Evolutionary conservation across 2,888 invertebrate species (phyloP), one percentile per base, ranked within the genome.

Genomic region (Drosophila testacea): DNA sequence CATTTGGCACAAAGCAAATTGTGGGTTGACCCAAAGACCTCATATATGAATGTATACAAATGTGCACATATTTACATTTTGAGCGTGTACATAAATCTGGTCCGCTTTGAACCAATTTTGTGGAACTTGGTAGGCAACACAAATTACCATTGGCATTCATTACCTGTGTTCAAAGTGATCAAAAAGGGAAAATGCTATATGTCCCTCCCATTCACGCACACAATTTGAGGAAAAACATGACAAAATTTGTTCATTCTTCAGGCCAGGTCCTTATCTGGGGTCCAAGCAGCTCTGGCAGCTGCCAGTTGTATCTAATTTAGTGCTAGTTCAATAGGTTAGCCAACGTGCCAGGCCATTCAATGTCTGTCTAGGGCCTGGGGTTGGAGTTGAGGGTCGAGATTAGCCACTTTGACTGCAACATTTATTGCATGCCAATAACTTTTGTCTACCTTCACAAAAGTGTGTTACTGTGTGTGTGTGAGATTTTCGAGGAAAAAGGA

Each of bases 381-480:
- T 27, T 46, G 9, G 47, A 22, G 50, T 16, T 7, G 22, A 13
- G n/a, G 48, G 48, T 51, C 39, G 9, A 66, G 68, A 82, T 63
- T 57, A 65, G 77, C 62, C 73, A 69, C 54, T 60, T 69, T 73
- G 85, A 84, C 67, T 67, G 59, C 61, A 71, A 57, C 83, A 73
- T 85, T 82, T 83, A 77, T 85, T 85, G 81, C 69, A 69, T 88
- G 83, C 70, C 88, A 83, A 88, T 85, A 82, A 80, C 86, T 82
- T 59, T 69, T 64, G 50, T 54, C 41, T 34, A 10, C 22, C 56
- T 42, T 41, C 46, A 69, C 55, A 56, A 56, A 69, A 62, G 44
- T 64, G 68, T 22, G 16, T 50, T 48, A 34, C 28, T 9, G 32
- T 11, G 11, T 4, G 27, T 16, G 27, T 48, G 32, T 50, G 36